These are phyloP conservation scores for Montipora efflorescens DNA, from an alignment of 64 coral and sea anemone species.

Conservation along the genomic window DNA sequence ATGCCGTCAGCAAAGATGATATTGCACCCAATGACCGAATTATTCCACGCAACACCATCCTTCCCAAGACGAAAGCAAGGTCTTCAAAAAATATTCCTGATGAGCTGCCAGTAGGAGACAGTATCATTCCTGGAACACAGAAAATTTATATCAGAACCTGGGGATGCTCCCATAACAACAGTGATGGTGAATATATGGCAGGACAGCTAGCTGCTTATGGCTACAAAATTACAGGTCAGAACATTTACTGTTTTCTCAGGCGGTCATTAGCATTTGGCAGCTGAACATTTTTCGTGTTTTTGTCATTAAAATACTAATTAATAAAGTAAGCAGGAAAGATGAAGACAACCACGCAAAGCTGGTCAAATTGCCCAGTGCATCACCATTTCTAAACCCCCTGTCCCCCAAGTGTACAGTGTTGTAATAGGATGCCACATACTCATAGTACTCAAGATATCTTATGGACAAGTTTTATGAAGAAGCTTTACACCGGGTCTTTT, in stretches of 20 bases:
- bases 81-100: background rate
- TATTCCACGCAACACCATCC: conserved; percentile 53
- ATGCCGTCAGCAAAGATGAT: conserved; percentile 88
- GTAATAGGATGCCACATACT: too few species aligned
- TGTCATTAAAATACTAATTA: too few species aligned
- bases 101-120: conserved; percentile 81
- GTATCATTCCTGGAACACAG: conserved; percentile 96
- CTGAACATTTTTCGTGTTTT: too few species aligned
- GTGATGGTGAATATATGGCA: conserved; percentile 98
- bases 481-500: too few species aligned
- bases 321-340: too few species aligned
- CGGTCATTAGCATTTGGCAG: too few species aligned
- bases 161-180: conserved; percentile 99
- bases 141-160: conserved; percentile 91
- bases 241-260: background rate
- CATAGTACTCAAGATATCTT: too few species aligned
- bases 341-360: too few species aligned
- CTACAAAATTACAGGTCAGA: conserved; percentile 90
- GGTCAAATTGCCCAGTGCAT: too few species aligned
- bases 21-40: conserved; percentile 81
- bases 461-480: too few species aligned
- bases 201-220: conserved; percentile 98
- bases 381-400: too few species aligned
- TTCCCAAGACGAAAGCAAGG: conserved; percentile 77
- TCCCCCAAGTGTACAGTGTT: too few species aligned